Evolutionary conservation across 2,797 vertebrate species (phyloP), one percentile per base, ranked within the genome.

Genomic region (Channallabes apus): DNA sequence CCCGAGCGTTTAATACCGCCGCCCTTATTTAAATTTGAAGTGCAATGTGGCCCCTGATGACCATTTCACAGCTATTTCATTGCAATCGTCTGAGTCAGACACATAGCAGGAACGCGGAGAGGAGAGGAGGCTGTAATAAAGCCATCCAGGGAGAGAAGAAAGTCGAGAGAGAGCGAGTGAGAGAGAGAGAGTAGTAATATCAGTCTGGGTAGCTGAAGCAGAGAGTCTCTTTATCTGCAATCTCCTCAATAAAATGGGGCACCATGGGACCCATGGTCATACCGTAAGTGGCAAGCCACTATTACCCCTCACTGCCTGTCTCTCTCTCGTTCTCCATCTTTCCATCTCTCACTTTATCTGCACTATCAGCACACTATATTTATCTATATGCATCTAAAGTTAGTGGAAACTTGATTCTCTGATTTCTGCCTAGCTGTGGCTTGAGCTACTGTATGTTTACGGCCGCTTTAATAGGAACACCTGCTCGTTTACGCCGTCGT

Each of bases 201-300:
- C 62, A 82, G 82, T 78, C 82, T 86, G 38, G 82, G 82, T 86
- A 88, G 72, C 78, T 76, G 83, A 82, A 85, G 83, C 79, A 81
- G 82, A 86, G 73, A 82, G 84, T 64, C 86, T 84, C 86, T 87
- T 89, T 87, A 86, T 87, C 90, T 88, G 67, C 85, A 81, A 87
- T 87, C 85, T 84, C 84, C 79, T 87, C 84, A 89, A 90, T 89
- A 88, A 87, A 68, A 84, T 71, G 75, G 83, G 77, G 56, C 65
- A 32, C 83, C 84, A 72, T 81, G 38, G 73, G 75, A 85, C 79
- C 80, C 7, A 51, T 56, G 72, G 83, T 88, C 89, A 85, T 88
- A 87, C 87, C 69, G 69, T 71, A 51, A 73, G 82, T 59, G 67
- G 82, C 72, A 77, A 58, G 72, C 78, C 35, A 76, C 84, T 67